A percentile compares a stretch with the other conserved stretches of the same genome.
phyloP scores from a whole-genome alignment of 2,113 vertebrate species.

The Halcyon senegalensis region DNA sequence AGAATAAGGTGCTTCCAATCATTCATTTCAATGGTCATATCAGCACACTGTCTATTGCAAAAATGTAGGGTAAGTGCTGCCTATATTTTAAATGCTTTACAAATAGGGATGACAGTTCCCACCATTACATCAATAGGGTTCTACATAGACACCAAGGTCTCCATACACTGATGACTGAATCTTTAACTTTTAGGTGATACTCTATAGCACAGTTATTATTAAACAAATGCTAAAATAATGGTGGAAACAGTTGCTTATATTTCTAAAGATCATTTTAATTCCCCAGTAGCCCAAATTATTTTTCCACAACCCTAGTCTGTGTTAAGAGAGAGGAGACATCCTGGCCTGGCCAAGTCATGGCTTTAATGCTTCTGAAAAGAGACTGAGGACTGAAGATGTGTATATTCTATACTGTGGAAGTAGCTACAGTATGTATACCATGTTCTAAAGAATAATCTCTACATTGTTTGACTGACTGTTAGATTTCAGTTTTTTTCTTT shows the following conservation, averaged over 20 bases:
- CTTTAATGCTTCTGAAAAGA: background rate
- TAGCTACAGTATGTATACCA: background rate
- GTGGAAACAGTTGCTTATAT: background rate
- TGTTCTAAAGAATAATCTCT: background rate
- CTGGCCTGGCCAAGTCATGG: fast-evolving
- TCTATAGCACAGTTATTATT: background rate
- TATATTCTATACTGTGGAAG: background rate
- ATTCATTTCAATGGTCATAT: background rate
- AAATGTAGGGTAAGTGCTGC: background rate
- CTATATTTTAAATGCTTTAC: background rate
- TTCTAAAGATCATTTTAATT: background rate
- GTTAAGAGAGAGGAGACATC: background rate
- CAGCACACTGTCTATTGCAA: background rate
- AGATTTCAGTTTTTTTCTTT: background rate
- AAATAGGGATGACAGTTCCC: background rate
- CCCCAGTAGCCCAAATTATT: background rate
- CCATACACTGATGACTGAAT: background rate
- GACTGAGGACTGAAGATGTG: background rate
- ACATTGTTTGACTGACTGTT: background rate
- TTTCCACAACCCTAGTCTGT: background rate
- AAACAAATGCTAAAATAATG: background rate
- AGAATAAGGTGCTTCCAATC: background rate
- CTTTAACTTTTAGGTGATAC: background rate
- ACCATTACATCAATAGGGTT: background rate
- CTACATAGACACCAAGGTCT: background rate